phyloP scores from a whole-genome alignment of 2,797 vertebrate species.

The Crypturellus tataupa region DNA sequence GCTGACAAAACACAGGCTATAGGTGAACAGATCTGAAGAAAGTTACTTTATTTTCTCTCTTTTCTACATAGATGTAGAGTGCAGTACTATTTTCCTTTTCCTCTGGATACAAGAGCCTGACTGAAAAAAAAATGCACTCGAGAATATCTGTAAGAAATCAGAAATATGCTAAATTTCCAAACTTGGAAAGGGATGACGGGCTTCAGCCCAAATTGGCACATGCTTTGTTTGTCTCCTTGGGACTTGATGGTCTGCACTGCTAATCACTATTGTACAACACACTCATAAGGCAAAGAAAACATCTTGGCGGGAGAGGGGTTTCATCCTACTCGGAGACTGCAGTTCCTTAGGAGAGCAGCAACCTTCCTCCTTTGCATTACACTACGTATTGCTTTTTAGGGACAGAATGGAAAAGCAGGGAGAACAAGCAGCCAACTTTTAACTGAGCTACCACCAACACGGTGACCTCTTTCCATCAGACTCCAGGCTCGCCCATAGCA shows the following conservation, averaged over 20 bases:
- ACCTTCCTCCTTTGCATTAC: background rate
- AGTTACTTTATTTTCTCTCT: background rate
- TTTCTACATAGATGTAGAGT: background rate
- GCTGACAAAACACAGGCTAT: slow-evolving; percentile 25
- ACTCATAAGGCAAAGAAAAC: background rate
- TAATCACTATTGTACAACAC: background rate
- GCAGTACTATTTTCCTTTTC: background rate
- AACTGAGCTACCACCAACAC: background rate
- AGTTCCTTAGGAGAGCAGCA: slow-evolving; percentile 14
- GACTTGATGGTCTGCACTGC: background rate
- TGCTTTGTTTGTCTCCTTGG: slow-evolving; percentile 57
- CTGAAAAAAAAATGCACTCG: slow-evolving; percentile 1
- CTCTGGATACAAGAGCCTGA: slow-evolving; percentile 1
- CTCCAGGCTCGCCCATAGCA: background rate
- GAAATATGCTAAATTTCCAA: slow-evolving; percentile 55
- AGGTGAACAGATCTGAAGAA: background rate
- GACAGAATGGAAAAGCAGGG: background rate
- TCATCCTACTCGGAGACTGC: background rate
- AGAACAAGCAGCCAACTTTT: background rate
- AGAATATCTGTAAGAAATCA: slow-evolving; percentile 61
- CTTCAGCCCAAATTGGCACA: slow-evolving; percentile 70
- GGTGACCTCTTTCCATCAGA: background rate
- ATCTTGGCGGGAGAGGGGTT: background rate
- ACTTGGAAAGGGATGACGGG: slow-evolving; percentile 52
- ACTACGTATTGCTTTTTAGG: background rate